These are phyloP conservation scores for Bufotes viridis DNA, from an alignment of 2,797 vertebrate species.

Conservation along the genomic window DNA sequence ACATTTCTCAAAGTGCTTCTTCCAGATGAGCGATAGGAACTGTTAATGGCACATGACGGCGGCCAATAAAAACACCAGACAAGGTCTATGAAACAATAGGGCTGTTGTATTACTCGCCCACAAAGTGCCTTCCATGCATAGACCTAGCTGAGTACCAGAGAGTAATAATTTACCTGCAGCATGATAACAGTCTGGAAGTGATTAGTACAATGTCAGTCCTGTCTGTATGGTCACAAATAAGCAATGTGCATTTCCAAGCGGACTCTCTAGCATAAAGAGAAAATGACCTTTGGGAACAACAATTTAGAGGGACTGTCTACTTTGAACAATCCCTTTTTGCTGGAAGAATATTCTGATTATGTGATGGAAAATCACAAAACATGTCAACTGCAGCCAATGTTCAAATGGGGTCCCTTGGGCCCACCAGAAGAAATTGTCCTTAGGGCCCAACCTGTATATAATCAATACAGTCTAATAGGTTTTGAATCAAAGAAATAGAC, in stretches of 20 bases:
- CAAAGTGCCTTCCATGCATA: neutral
- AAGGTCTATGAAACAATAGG: slow-evolving; percentile 21
- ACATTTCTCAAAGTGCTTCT: slow-evolving; percentile 41
- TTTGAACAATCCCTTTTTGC: neutral
- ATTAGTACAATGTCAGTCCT: slow-evolving; percentile 3
- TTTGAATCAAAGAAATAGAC: too few relatives aligned
- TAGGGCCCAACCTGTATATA: too few relatives aligned
- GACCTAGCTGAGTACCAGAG: neutral
- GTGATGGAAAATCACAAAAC: too few relatives aligned
- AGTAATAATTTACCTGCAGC: slow-evolving; percentile 18
- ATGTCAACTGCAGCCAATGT: too few relatives aligned
- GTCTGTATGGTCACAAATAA: neutral
- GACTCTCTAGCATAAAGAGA: neutral
- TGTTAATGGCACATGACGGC: slow-evolving; percentile 43
- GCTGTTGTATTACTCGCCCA: neutral
- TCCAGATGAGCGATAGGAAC: slow-evolving; percentile 22
- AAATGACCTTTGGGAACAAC: neutral
- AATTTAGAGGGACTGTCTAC: neutral
- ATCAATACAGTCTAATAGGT: too few relatives aligned
- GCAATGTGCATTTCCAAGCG: neutral
- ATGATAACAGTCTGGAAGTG: slow-evolving; percentile 5
- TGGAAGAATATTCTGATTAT: neutral
- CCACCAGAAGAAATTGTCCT: too few relatives aligned
- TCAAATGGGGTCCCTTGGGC: too few relatives aligned
- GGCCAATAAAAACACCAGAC: slow-evolving; percentile 46